Evolutionary conservation across 1,140 invertebrate genomes (phyloP).

Genomic region (Drosophila arawakana): DNA sequence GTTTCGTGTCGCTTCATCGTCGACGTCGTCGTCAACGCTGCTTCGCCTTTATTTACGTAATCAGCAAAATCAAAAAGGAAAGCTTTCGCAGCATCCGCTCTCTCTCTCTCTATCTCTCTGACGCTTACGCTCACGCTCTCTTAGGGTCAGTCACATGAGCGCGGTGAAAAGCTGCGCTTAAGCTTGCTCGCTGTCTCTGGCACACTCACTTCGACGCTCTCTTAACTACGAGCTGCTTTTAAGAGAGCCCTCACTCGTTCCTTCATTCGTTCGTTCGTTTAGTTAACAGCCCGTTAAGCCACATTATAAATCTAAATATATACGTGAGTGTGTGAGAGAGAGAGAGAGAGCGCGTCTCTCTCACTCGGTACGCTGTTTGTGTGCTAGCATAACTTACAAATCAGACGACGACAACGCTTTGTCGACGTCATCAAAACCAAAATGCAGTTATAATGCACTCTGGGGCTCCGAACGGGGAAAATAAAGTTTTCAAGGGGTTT

Average conservation of each 20-base stretch:
- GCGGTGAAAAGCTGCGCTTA: constrained; percentile 70
- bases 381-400: constrained; percentile 72
- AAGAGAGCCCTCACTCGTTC: constrained; percentile 25
- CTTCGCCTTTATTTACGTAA: constrained; percentile 83
- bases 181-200: constrained; percentile 25
- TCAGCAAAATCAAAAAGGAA: constrained; percentile 75
- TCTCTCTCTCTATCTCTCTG: constrained; percentile 1
- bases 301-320: constrained; percentile 43
- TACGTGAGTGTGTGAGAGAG: constrained; percentile 3
- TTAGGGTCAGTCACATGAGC: constrained; percentile 66
- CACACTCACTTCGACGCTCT: constrained; percentile 7
- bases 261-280: constrained; percentile 12
- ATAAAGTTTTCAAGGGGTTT: constrained; percentile 1
- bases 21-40: constrained; percentile 15
- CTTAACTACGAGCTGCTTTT: constrained; percentile 1
- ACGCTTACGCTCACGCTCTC: constrained; percentile 27
- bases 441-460: constrained; percentile 82
- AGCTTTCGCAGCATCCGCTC: constrained; percentile 58
- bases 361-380: constrained; percentile 15
- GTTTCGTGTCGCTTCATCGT: constrained; percentile 48
- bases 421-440: constrained; percentile 81
- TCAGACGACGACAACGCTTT: constrained; percentile 62
- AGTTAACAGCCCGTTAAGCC: constrained; percentile 55
- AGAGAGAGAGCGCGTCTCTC: background rate
- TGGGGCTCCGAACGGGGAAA: constrained; percentile 17